Evolutionary conservation across 2,113 vertebrate genomes (phyloP).

Genomic region (Podarcis raffonei): DNA sequence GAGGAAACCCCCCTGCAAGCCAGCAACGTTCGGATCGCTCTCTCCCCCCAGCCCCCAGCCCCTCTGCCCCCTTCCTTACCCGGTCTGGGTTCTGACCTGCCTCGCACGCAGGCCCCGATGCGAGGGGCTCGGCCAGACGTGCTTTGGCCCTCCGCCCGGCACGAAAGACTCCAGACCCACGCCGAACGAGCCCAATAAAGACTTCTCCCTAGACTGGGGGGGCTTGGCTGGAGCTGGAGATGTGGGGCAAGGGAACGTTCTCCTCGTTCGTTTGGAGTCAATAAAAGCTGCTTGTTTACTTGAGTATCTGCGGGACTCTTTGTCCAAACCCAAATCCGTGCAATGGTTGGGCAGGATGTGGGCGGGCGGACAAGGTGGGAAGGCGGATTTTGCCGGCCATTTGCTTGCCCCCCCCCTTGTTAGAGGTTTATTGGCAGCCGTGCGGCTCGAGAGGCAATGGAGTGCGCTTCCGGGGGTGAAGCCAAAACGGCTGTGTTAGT

Average conservation of each 20-base stretch:
- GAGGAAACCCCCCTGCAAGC: not conserved
- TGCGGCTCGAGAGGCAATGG: too few relatives aligned
- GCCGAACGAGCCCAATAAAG: too few relatives aligned
- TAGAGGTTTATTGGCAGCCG: too few relatives aligned
- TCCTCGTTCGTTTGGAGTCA: not conserved
- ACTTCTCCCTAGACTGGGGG: not conserved
- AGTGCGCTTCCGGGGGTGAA: too few relatives aligned
- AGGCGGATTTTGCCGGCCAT: too few relatives aligned
- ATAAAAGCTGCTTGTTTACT: not conserved
- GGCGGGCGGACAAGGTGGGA: not conserved
- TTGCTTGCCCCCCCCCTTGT: too few relatives aligned
- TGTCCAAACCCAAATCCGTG: accelerated
- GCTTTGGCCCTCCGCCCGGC: not conserved
- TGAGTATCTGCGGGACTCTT: not conserved
- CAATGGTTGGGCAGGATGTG: accelerated
- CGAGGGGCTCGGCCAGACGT: not conserved
- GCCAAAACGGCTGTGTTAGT: too few relatives aligned
- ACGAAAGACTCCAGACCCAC: not conserved
- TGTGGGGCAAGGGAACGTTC: not conserved
- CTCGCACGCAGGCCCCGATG: not conserved
- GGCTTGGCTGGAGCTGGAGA: not conserved
- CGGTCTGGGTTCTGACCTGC: not conserved
- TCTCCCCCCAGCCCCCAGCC: too few relatives aligned
- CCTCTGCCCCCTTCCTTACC: not conserved
- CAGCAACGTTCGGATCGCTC: too few relatives aligned